These are phyloP conservation scores for Agrotis clavis DNA, from an alignment of 2,888 invertebrate genomes.

Conservation along the genomic window DNA sequence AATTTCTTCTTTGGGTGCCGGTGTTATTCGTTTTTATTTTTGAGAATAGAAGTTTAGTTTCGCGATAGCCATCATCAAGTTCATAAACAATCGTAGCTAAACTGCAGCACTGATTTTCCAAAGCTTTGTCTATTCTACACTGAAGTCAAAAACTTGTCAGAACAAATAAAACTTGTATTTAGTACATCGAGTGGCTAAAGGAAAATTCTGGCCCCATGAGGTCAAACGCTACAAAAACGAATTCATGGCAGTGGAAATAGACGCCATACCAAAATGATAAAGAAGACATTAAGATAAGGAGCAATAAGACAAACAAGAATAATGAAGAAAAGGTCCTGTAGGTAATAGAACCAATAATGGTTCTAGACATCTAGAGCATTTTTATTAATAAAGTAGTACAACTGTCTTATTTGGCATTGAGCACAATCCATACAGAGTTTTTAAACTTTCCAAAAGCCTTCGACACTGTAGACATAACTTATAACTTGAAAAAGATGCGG, in stretches of 20 bases:
- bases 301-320: neutral
- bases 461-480: conserved; percentile 3
- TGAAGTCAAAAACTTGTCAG: neutral
- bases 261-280: neutral
- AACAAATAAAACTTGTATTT: neutral
- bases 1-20: neutral
- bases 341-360: too few relatives aligned
- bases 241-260: conserved; percentile 21
- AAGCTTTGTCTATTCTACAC: neutral
- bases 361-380: neutral
- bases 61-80: neutral
- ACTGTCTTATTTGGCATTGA: conserved; percentile 14
- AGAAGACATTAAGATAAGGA: conserved; percentile 9
- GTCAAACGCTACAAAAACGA: conserved; percentile 18
- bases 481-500: conserved; percentile 30
- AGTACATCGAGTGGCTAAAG: neutral
- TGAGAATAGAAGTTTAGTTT: too few relatives aligned
- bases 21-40: too few relatives aligned
- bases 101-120: neutral
- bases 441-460: conserved; percentile 48
- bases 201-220: conserved; percentile 29
- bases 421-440: neutral
- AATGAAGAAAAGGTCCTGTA: neutral
- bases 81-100: neutral
- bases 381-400: neutral